Evolutionary conservation across 2,888 invertebrate species (phyloP), one percentile per base, ranked within the genome.

Genomic region (Hirtodrosophila trivittata): DNA sequence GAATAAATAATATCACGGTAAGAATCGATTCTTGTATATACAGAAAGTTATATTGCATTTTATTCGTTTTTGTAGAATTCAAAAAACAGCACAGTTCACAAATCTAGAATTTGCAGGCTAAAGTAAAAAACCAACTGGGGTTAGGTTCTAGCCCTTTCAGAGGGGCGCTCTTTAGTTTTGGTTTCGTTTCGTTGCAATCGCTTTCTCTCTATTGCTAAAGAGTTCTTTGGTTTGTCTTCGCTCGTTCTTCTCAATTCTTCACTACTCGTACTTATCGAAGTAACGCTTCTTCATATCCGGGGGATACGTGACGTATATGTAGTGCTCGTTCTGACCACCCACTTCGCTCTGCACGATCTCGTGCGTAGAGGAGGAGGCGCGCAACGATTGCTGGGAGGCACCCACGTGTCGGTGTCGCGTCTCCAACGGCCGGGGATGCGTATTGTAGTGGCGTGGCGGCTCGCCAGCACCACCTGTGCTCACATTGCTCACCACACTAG

Each of bases 281-380:
- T 96, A 93, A 71, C 96, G 92, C 85, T 96, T 93, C 91, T 96
- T 96, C 67, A 96, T 92, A 91, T 96, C 96, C 32, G 96, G 96
- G 76, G 96, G 96, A 92, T 96, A 96, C 50, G 95, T 95, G 77
- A 96, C 96, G 91, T 96, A 96, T 87, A 96, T 96, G 90, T 96
- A 96, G 89, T 95, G 95, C 90, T 95, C 95, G 89, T 94, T 94
- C 87, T 93, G 93, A 60, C 93, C 93, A 52, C 90, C 55, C 60
- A 90, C 84, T 83, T 93, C 93, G 83, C 88, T 88, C 91, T 93
- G 86, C 84, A 89, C 86, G 42, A 89, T 89, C 69, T 91, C 91
- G 57, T 92, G 89, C 62, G 88, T 84, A 25, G 89, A 89, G 67
- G 89, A 82, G 50, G 89, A 89, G 65, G 81, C 87, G 45, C 90